Percentiles rank a stretch among this genome's conserved stretches.
phyloP scores from a whole-genome alignment of 2,113 vertebrate genomes.

The Lethenteron reissneri region DNA sequence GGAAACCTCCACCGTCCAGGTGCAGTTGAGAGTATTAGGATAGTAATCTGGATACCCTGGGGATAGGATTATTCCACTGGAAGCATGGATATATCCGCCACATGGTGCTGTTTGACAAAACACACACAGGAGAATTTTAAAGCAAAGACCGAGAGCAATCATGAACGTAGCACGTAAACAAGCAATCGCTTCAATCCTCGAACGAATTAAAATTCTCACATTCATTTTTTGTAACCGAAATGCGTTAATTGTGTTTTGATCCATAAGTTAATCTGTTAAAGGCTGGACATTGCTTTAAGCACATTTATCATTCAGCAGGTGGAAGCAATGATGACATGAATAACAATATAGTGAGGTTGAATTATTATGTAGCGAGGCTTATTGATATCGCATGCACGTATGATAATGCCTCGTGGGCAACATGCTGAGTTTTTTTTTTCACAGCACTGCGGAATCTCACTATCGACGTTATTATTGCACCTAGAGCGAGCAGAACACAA shows the following conservation, averaged over 20 bases:
- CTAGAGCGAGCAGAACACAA: too few relatives aligned
- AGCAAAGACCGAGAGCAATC: not conserved
- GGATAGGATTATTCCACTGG: conserved; percentile 70
- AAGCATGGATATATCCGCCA: conserved; percentile 79
- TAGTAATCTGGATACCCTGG: conserved; percentile 96
- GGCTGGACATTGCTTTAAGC: too few relatives aligned
- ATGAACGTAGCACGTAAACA: not conserved
- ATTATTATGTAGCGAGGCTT: too few relatives aligned
- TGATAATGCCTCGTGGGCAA: too few relatives aligned
- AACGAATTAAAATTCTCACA: not conserved
- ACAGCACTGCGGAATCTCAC: too few relatives aligned
- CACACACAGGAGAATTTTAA: not conserved
- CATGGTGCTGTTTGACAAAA: conserved; percentile 38
- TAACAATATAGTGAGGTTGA: too few relatives aligned
- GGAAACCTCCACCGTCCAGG: conserved; percentile 81
- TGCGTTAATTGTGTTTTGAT: not conserved
- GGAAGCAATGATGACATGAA: too few relatives aligned
- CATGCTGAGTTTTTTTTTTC: too few relatives aligned
- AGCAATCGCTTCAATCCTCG: conserved; percentile 2
- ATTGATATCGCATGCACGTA: too few relatives aligned
- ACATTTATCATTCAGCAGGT: too few relatives aligned
- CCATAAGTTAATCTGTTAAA: not conserved
- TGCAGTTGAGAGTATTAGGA: conserved; percentile 94
- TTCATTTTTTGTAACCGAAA: not conserved
- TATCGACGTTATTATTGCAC: too few relatives aligned